phyloP scores from a whole-genome alignment of 2,888 invertebrate species.

The Sclerodermus sp. region DNA sequence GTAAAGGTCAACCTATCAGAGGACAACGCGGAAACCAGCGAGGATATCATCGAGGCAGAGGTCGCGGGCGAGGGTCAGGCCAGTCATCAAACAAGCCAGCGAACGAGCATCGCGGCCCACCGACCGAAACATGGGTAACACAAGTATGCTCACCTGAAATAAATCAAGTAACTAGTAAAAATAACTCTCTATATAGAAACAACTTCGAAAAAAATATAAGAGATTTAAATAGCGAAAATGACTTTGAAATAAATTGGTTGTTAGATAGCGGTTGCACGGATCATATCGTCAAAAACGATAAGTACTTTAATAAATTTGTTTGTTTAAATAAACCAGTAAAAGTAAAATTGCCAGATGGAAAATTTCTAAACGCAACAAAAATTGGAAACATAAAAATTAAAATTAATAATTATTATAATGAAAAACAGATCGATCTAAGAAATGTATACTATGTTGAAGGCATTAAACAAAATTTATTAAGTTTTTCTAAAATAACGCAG shows the following conservation, averaged over 20 bases:
- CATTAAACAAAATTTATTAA: conserved; percentile 8
- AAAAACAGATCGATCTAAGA: conserved; percentile 2
- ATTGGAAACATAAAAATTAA: conserved; percentile 5
- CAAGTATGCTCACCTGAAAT: neutral
- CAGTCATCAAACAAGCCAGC: neutral
- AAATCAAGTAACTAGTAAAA: neutral
- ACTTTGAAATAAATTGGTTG: conserved; percentile 13
- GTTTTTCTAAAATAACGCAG: conserved; percentile 12
- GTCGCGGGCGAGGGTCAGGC: neutral
- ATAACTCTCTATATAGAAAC: neutral
- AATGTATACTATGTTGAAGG: conserved; percentile 12
- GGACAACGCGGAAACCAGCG: neutral
- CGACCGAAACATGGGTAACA: neutral
- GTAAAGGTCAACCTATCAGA: conserved; percentile 2
- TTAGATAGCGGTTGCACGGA: conserved; percentile 22
- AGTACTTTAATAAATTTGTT: conserved; percentile 11
- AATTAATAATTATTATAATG: conserved; percentile 5
- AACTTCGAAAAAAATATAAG: neutral
- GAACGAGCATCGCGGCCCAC: neutral
- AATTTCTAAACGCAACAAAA: conserved; percentile 16
- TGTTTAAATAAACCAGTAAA: conserved; percentile 17
- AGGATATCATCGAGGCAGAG: neutral
- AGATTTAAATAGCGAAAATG: neutral
- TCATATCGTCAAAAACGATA: conserved; percentile 17
- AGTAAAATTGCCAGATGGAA: conserved; percentile 19